Evolutionary conservation across 2,888 invertebrate genomes (phyloP), one percentile per base, ranked within the genome.

Genomic region (Metallyticus violacea): DNA sequence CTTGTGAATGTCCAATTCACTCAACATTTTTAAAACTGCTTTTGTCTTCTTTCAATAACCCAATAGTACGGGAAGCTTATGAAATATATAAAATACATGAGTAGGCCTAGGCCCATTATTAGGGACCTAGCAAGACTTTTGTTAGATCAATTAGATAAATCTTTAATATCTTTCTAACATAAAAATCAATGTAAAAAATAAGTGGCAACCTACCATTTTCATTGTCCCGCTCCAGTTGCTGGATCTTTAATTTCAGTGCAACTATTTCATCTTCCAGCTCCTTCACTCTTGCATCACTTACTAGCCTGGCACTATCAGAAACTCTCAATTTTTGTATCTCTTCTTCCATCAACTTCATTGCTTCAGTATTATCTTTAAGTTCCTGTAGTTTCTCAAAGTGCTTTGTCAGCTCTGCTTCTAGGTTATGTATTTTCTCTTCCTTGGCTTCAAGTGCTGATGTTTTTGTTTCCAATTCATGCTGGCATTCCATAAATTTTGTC

Each of bases 381-480:
- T 85, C 78, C 28, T 82, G 29, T 22, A 77, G 30, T 81, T 28
- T 77, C 28, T 85, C 87, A 7, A 25, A 26, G 28, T 78, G 85
- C 78, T 85, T 77, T 30, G 22, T 22, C 27, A 85, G 26, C n/a
- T 80, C 85, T 40, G 78, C 81, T 76, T 87, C 77, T 29, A 87
- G 62, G 7, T 80, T 76, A 25, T 85, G 85, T 7, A 92, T 87
- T 82, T 88, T 88, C 40, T 90, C 90, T 76, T 92, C 89, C 90
- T 92, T 91, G 78, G 86, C 88, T 88, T 90, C 91, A 26, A 92
- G 89, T 77, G 89, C 88, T 82, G 88, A 79, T 15, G 77, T 80
- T 40, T 83, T 83, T 27, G 83, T 83, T 77, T 83, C 83, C 29
- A 83, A 22, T 26, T 83, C 83, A 77, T 83, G 83, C 25, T 83